Conservation (phyloP, 2,113 vertebrate species). For the Anoplopoma fimbria region DNA sequence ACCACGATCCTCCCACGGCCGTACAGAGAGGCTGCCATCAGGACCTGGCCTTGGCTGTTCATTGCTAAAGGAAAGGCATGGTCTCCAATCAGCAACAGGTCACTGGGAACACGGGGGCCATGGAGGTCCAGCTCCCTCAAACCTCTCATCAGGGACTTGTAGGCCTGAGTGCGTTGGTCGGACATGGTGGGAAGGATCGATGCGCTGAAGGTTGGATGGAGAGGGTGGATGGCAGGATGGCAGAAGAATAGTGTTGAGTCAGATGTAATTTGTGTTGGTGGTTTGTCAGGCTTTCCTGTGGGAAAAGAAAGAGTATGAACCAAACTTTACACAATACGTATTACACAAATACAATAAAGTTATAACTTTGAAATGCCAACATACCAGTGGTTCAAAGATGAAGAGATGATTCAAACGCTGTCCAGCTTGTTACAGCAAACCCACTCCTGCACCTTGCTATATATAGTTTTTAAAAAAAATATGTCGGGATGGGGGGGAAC, state of each 20-base stretch:
- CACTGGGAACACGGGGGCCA: conserved; percentile 54
- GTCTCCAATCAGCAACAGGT: conserved; percentile 80
- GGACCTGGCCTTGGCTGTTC: too few relatives aligned
- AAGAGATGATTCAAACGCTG: too few relatives aligned
- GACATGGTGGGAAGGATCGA: conserved; percentile 41
- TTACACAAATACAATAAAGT: too few relatives aligned
- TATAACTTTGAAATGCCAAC: too few relatives aligned
- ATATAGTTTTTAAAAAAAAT: too few relatives aligned
- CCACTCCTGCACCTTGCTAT: too few relatives aligned
- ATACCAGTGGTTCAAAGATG: too few relatives aligned
- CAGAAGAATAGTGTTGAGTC: not conserved
- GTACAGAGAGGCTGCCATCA: too few relatives aligned
- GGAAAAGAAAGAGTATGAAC: not conserved
- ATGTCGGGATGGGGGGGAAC: too few relatives aligned
- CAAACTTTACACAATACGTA: too few relatives aligned
- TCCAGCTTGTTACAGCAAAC: too few relatives aligned
- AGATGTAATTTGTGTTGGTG: not conserved
- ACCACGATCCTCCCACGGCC: conserved; percentile 89
- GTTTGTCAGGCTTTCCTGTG: not conserved
- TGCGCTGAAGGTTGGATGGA: not conserved
- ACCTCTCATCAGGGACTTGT: conserved; percentile 72
- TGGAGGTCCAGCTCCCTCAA: conserved; percentile 74
- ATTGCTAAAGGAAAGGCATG: conserved; percentile 82
- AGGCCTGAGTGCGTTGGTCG: conserved; percentile 42
- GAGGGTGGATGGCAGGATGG: too few relatives aligned